A percentile compares a stretch with the other conserved stretches of the same genome.
phyloP scores from a whole-genome alignment of 2,797 vertebrate genomes.

The Threskiornis aethiopicus region DNA sequence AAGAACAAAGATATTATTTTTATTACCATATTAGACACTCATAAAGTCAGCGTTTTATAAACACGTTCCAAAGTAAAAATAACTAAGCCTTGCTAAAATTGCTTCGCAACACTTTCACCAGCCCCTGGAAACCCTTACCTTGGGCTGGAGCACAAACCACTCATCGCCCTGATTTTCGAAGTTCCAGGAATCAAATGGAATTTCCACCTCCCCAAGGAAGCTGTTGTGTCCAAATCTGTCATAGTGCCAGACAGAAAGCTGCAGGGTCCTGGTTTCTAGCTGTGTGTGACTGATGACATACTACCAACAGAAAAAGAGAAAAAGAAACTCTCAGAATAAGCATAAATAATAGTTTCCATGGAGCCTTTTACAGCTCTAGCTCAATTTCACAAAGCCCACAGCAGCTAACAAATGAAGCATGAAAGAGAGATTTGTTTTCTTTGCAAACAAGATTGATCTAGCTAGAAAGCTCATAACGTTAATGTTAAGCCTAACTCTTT shows the following conservation, averaged over 20 bases:
- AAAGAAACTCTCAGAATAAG: background rate
- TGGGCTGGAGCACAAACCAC: slow-evolving; percentile 91
- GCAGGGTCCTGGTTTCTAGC: slow-evolving; percentile 92
- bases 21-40: background rate
- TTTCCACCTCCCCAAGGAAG: slow-evolving; percentile 95
- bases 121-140: slow-evolving; percentile 76
- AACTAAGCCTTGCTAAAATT: background rate
- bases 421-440: background rate
- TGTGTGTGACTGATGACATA: slow-evolving; percentile 96
- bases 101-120: background rate
- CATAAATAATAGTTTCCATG: slow-evolving; percentile 43
- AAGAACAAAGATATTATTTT: background rate
- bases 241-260: slow-evolving; percentile 96
- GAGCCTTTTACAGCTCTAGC: background rate
- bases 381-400: background rate
- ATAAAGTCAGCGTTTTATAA: background rate
- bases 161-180: slow-evolving; percentile 90
- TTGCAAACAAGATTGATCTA: background rate
- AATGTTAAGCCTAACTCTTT: background rate
- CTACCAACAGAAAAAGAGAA: slow-evolving; percentile 69
- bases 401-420: background rate
- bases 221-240: slow-evolving; percentile 94
- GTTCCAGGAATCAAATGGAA: slow-evolving; percentile 95
- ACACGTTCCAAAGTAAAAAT: background rate
- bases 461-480: background rate